Base-by-base conservation (phyloP, 2,888 invertebrate genomes). In the Drosophila suboccidentalis region DNA sequence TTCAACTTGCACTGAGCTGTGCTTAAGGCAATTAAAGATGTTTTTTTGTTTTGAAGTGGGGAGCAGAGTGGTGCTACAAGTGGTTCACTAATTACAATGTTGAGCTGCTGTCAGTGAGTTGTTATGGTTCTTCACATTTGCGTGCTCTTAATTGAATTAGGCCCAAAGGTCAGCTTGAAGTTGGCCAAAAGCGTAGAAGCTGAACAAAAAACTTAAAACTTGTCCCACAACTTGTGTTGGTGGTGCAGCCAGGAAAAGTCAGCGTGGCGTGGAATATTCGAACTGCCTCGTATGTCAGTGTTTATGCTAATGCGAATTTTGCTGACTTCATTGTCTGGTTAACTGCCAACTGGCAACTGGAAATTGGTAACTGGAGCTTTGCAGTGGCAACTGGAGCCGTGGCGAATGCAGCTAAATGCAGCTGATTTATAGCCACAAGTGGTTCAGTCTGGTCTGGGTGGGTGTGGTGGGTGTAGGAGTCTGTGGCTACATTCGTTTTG, bases 141-240 rank as follows among this genome's bases (percentile, higher is more conserved):
- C 80, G 66, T 87, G 74, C 80, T 32, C 67, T 63, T 88, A 86
- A 86, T 86, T 86, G 71, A 86, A 86, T 89, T 82, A 76, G 75
- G 46, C 55, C 29, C 57, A 82, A 78, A 88, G 90, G 82, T 77
- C 80, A 66, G 13, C 4, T 22, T n/a, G 26, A 3, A 29, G 53
- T 43, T 55, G 44, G 3, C 53, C 19, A 50, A 15, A 32, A 44
- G 13, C 41, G 13, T 13, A 41, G 41, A 17, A 17, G 49, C 11
- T 26, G 6, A 26, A 26, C 11, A 49, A 34, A 50, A 15, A 32
- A 26, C 38, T 26, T 6, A 38, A 59, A n/a, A 41, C 41, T 29
- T 36, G 44, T 34, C 44, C n/a, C 19, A 19, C 44, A 38, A 58
- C 38, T 58, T 47, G 29, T 26, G 57, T 57, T 36, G 46, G 26